Base-by-base conservation (phyloP, 2,113 vertebrate genomes). In the Phrynosoma platyrhinos region DNA sequence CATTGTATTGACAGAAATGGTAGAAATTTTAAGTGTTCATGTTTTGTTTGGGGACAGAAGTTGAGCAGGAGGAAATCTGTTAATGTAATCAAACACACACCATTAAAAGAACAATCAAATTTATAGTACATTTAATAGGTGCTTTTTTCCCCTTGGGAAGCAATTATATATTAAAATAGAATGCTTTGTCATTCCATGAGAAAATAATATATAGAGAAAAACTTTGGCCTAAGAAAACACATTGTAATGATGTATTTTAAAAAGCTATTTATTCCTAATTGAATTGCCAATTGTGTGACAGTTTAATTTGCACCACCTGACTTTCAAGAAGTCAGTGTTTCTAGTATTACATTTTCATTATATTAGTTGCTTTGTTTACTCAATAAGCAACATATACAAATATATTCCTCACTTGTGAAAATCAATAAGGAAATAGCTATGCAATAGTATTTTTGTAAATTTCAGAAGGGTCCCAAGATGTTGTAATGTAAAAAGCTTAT, bases 271-370 rank as follows among this genome's bases (percentile, higher is more conserved):
- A 42, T 64, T 95, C 94, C 90, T 95, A 95, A 95, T 91, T 96
- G 91, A 96, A 95, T 96, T 96, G 94, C 89, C 93, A 91, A 90
- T 93, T 96, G 84, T 96, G 68, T 96, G 96, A 96, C 95, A 94
- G 88, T 93, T 96, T 94, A 96, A 94, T 94, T 92, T 96, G 64
- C 82, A 94, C 92, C 94, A 96, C 92, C 95, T 97, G 95, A 83
- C 92, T 87, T 62, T 95, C 94, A 85, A 1, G 88, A 94, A 96
- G 93, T 92, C 95, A 94, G 95, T 81, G 88, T 93, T 94, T 94
- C 96, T 69, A 86, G 58, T 94, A 84, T 27, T 84, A 85, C 80
- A 88, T 85, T 79, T 58, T 62, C 76, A 87, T 90, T 82, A 91
- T 68, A 75, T 84, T 87, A 47, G 32, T 85, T 83, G 85, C 71